A percentile compares a stretch with the other conserved stretches of the same genome.
phyloP scores from a whole-genome alignment of 2,113 vertebrate species.

The Myiozetetes cayanensis region DNA sequence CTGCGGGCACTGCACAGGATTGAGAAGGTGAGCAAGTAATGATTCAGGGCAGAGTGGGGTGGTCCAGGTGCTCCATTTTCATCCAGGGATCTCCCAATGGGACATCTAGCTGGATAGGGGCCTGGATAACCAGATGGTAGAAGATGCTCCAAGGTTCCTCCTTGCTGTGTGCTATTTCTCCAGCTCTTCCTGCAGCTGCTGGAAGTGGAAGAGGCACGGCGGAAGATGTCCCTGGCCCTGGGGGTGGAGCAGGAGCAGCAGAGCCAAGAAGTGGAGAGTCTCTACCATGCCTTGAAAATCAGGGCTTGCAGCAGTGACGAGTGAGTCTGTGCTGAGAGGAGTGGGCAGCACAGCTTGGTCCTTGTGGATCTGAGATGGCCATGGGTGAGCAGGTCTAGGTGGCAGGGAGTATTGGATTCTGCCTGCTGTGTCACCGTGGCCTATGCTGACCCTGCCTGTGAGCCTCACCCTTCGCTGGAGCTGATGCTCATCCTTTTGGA shows the following conservation, averaged over 20 bases:
- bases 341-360: accelerated
- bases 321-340: slow-evolving; percentile 50
- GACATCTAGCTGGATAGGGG: background rate
- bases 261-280: slow-evolving; percentile 71
- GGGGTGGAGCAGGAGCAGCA: slow-evolving; percentile 77
- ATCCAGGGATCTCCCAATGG: background rate
- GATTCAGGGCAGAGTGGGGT: too few relatives aligned
- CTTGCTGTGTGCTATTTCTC: background rate
- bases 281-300: slow-evolving; percentile 80
- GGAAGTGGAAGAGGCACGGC: slow-evolving; percentile 82
- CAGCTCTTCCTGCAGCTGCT: slow-evolving; percentile 87
- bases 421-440: accelerated
- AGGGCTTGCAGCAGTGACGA: slow-evolving; percentile 54
- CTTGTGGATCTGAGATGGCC: accelerated
- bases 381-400: background rate
- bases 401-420: background rate
- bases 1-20: slow-evolving; percentile 82
- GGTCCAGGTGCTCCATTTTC: background rate
- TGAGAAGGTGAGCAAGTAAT: slow-evolving; percentile 80
- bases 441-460: background rate
- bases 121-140: background rate
- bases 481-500: background rate
- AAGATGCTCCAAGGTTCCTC: background rate
- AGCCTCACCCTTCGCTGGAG: background rate
- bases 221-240: slow-evolving; percentile 55